These are phyloP conservation scores for Danio kyathit DNA, from an alignment of 2,797 vertebrate species.

Conservation along the genomic window DNA sequence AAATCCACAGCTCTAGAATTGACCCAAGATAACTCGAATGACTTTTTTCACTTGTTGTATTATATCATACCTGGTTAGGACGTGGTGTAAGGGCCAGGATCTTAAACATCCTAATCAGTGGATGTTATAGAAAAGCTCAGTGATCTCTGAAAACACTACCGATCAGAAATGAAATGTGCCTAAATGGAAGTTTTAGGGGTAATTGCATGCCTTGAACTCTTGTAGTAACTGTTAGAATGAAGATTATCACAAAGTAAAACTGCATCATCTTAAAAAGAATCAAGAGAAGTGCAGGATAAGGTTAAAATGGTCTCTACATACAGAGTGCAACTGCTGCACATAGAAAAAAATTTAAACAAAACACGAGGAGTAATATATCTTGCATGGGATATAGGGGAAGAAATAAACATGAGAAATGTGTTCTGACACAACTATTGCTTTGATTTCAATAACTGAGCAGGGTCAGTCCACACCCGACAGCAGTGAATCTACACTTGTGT, in stretches of 20 bases:
- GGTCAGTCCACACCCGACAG: slow-evolving; percentile 39
- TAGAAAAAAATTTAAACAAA: slow-evolving; percentile 32
- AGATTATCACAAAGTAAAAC: slow-evolving; percentile 43
- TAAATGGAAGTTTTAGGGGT: slow-evolving; percentile 43
- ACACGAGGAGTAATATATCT: slow-evolving; percentile 25
- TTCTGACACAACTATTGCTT: slow-evolving; percentile 76
- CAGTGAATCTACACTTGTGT: slow-evolving; percentile 2
- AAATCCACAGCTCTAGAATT: too few relatives aligned
- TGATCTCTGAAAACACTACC: slow-evolving; percentile 45
- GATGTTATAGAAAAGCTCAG: slow-evolving; percentile 51
- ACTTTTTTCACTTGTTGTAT: neutral
- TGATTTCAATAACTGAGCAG: slow-evolving; percentile 70
- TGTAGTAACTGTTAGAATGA: slow-evolving; percentile 56
- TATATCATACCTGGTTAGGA: slow-evolving; percentile 22
- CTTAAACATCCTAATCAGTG: neutral
- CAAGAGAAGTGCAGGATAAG: slow-evolving; percentile 52
- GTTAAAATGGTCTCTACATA: slow-evolving; percentile 47
- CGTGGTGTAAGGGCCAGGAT: slow-evolving; percentile 1
- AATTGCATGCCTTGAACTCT: slow-evolving; percentile 60
- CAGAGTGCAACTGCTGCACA: slow-evolving; percentile 48
- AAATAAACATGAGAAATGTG: slow-evolving; percentile 31
- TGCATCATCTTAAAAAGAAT: slow-evolving; percentile 62
- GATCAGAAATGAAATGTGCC: slow-evolving; percentile 48
- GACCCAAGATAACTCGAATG: neutral
- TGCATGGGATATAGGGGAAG: neutral